Conservation (phyloP, 2,113 vertebrate species). For the Thamnaconus septentrionalis region DNA sequence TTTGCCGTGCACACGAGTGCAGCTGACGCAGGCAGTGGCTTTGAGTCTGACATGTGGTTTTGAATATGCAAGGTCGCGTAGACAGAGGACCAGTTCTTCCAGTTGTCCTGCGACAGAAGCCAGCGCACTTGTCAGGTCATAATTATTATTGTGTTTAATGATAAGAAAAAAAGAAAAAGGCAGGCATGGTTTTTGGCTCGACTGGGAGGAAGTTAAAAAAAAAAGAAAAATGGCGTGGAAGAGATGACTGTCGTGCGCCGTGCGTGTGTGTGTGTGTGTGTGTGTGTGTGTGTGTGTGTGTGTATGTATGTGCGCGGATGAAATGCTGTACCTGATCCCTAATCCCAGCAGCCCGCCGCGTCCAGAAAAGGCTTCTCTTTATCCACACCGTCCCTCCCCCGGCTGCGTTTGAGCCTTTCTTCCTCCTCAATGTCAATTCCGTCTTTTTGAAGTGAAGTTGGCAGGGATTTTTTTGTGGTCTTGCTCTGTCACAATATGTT, state of each 20-base stretch:
- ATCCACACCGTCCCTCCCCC: slow-evolving; percentile 38
- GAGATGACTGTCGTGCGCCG: slow-evolving; percentile 47
- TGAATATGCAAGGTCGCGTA: slow-evolving; percentile 72
- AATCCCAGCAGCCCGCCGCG: slow-evolving; percentile 38
- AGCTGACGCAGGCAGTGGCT: slow-evolving; percentile 79
- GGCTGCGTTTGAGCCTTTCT: slow-evolving; percentile 22
- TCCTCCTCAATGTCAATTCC: slow-evolving; percentile 58
- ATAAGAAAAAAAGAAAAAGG: neutral
- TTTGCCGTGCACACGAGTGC: slow-evolving; percentile 72
- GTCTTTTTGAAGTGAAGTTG: slow-evolving; percentile 82
- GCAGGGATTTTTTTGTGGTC: slow-evolving; percentile 83
- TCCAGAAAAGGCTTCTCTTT: slow-evolving; percentile 43
- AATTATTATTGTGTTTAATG: slow-evolving; percentile 33
- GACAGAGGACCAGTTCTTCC: slow-evolving; percentile 88
- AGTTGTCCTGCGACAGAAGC: slow-evolving; percentile 80
- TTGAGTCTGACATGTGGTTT: slow-evolving; percentile 76
- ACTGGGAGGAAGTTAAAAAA: slow-evolving; percentile 21
- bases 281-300: slow-evolving; percentile 47
- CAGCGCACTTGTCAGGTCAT: slow-evolving; percentile 62
- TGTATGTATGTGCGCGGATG: slow-evolving; percentile 28
- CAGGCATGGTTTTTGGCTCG: slow-evolving; percentile 40
- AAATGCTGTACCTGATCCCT: slow-evolving; percentile 52
- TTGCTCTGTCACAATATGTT: slow-evolving; percentile 91
- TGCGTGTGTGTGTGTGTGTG: slow-evolving; percentile 21
- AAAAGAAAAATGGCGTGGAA: slow-evolving; percentile 30